phyloP scores from a whole-genome alignment of 2,888 invertebrate species.

The Notodonta dromedarius region DNA sequence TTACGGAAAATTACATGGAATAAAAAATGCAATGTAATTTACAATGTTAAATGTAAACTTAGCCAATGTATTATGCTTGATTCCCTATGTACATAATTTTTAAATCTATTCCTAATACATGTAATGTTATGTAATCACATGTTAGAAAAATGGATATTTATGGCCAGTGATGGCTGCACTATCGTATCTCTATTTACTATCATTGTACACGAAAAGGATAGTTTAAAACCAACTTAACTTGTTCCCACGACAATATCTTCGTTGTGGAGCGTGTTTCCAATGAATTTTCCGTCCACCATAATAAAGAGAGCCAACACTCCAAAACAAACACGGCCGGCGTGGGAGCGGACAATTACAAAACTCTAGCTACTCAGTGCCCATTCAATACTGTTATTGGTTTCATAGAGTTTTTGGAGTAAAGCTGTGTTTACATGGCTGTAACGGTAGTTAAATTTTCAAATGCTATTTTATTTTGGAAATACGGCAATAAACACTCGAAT shows the following conservation, averaged over 20 bases:
- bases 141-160: too few species aligned
- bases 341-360: constrained; percentile 1
- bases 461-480: too few species aligned
- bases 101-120: too few species aligned
- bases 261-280: background rate
- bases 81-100: background rate
- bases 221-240: background rate
- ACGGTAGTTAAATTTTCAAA: too few species aligned
- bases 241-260: background rate
- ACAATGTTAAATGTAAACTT: background rate
- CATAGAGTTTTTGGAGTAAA: too few species aligned
- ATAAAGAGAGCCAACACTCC: constrained; percentile 2
- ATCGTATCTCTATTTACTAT: too few species aligned
- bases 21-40: background rate
- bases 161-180: too few species aligned
- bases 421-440: background rate
- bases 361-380: background rate
- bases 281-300: constrained; percentile 4
- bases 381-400: background rate
- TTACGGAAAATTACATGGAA: background rate
- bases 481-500: too few species aligned
- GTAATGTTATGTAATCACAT: too few species aligned
- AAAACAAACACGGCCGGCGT: constrained; percentile 3
- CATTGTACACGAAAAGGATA: too few species aligned
- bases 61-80: background rate